Evolutionary conservation across 2,888 invertebrate genomes (phyloP).

Genomic region (Tenthredo notha): DNA sequence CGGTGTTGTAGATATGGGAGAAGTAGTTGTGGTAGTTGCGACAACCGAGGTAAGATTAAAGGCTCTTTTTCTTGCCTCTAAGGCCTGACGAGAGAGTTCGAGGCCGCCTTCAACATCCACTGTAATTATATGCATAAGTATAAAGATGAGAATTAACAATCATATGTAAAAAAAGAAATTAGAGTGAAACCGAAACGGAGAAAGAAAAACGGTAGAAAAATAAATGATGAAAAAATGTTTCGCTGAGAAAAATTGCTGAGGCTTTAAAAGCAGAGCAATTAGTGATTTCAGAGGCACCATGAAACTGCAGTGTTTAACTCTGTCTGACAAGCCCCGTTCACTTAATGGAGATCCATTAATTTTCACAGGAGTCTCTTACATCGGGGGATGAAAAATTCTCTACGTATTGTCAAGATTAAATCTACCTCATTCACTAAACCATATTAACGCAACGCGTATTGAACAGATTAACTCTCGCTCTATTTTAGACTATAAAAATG

Average conservation of each 20-base stretch:
- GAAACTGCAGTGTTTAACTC: background rate
- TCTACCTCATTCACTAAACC: background rate
- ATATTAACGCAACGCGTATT: background rate
- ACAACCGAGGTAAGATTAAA: slow-evolving; percentile 53
- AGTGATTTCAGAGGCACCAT: background rate
- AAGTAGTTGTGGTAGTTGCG: slow-evolving; percentile 52
- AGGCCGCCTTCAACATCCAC: slow-evolving; percentile 61
- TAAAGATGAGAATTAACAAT: background rate
- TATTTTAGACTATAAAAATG: no score
- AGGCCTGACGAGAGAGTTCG: slow-evolving; percentile 54
- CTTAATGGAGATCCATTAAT: slow-evolving; percentile 22
- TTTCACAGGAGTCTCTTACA: background rate
- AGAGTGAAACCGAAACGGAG: background rate
- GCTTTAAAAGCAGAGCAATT: slow-evolving; percentile 1
- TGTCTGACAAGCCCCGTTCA: background rate
- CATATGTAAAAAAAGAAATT: no score
- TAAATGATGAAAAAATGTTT: background rate
- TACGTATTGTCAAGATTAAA: background rate
- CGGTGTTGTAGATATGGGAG: slow-evolving; percentile 24
- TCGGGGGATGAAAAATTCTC: background rate
- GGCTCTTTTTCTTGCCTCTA: slow-evolving; percentile 63
- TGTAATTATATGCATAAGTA: slow-evolving; percentile 52
- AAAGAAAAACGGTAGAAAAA: background rate
- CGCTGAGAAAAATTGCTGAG: background rate
- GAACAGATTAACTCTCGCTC: background rate